Conservation (phyloP, 1,140 invertebrate genomes). For the Lysiphlebus fabarum region DNA sequence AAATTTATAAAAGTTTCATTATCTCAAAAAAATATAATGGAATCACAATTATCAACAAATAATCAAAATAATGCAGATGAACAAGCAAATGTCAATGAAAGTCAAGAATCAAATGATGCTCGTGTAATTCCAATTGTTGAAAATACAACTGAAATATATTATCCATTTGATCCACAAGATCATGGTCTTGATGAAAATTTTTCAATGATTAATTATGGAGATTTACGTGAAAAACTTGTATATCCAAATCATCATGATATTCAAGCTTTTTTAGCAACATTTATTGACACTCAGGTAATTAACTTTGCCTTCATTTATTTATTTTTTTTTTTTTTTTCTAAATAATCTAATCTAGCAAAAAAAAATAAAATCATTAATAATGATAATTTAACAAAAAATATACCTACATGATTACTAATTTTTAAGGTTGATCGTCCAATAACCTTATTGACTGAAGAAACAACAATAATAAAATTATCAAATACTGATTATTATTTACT, state of each 20-base stretch:
- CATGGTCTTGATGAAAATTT: conserved; percentile 63
- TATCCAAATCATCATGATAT: conserved; percentile 13
- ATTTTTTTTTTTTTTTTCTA: background rate
- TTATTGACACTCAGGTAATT: conserved; percentile 11
- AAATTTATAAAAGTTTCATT: no score
- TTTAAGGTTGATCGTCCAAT: background rate
- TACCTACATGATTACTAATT: no score
- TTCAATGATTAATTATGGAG: conserved; percentile 65
- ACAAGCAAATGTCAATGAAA: no score
- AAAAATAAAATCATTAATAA: background rate
- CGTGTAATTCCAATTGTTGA: no score
- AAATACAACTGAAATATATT: no score
- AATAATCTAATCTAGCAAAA: background rate
- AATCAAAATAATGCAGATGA: no score
- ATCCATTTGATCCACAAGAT: conserved; percentile 59
- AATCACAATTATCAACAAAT: no score
- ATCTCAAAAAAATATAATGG: no score
- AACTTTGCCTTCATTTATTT: background rate
- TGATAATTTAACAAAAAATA: background rate
- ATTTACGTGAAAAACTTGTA: conserved; percentile 53
- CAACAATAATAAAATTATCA: conserved; percentile 59
- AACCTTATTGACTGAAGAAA: conserved; percentile 15
- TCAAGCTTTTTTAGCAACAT: conserved; percentile 11
- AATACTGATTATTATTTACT: conserved; percentile 62
- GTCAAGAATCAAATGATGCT: no score